Evolutionary conservation across 2,113 vertebrate species (phyloP).

Genomic region (Tachuris rubrigastra): DNA sequence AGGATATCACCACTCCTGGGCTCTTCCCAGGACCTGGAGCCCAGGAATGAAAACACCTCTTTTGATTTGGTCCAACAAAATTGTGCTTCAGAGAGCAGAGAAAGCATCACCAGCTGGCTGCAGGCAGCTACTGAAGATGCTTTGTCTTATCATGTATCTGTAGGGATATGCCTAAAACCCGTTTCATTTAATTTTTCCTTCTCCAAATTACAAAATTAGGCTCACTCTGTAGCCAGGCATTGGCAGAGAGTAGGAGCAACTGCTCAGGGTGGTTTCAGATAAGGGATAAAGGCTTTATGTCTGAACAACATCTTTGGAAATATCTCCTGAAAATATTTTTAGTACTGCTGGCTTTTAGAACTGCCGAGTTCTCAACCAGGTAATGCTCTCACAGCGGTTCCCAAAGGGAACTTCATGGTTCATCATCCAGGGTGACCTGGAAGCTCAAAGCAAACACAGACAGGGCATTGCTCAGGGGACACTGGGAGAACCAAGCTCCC

Average conservation of each 20-base stretch:
- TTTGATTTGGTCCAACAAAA: slow-evolving; percentile 28
- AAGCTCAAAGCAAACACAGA: not conserved
- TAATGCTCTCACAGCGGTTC: not conserved
- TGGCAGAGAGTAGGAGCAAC: not conserved
- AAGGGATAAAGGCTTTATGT: not conserved
- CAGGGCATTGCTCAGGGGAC: not conserved
- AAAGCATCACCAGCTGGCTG: not conserved
- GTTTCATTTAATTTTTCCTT: not conserved
- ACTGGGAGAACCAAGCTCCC: not conserved
- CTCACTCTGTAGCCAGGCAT: not conserved
- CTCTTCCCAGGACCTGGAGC: not conserved
- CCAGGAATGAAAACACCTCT: not conserved
- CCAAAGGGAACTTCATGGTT: not conserved
- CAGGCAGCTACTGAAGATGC: not conserved
- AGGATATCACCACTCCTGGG: not conserved
- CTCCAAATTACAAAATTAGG: not conserved
- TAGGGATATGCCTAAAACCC: not conserved
- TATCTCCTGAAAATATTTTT: not conserved
- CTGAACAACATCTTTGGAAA: not conserved
- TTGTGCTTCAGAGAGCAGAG: slow-evolving; percentile 37
- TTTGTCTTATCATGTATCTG: not conserved
- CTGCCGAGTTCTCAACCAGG: not conserved
- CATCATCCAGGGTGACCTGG: not conserved
- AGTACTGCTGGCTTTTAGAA: not conserved
- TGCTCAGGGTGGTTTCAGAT: not conserved